These are phyloP conservation scores for Drosophila saltans DNA, from an alignment of 1,140 invertebrate genomes.

Conservation along the genomic window DNA sequence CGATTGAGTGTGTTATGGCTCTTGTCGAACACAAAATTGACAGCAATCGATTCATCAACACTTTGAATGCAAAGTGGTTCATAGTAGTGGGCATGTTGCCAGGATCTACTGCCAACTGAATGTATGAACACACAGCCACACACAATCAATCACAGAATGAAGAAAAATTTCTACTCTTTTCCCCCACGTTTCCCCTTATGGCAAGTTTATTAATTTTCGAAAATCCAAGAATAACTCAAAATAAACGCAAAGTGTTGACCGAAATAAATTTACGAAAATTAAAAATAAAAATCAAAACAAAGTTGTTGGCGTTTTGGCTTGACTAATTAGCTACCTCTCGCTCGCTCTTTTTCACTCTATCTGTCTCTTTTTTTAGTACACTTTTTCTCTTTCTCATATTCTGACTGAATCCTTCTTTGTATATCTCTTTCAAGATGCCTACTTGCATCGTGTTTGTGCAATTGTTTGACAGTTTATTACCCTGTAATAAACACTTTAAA, in stretches of 20 bases:
- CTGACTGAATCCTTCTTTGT: too few relatives aligned
- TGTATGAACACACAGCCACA: conserved; percentile 7
- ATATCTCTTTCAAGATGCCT: too few relatives aligned
- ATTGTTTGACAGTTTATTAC: too few relatives aligned
- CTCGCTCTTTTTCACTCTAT: neutral
- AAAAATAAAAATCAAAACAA: conserved; percentile 56
- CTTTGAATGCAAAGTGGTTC: conserved; percentile 15
- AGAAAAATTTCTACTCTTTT: conserved; percentile 35
- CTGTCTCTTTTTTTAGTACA: neutral
- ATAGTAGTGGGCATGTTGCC: conserved; percentile 27
- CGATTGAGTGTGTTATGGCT: conserved; percentile 34
- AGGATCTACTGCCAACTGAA: conserved; percentile 24
- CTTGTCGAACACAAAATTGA: conserved; percentile 54
- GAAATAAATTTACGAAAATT: conserved; percentile 60
- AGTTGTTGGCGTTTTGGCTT: conserved; percentile 47
- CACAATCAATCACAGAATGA: conserved; percentile 61
- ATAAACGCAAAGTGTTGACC: conserved; percentile 65
- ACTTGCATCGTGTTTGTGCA: too few relatives aligned
- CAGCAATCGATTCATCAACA: conserved; percentile 50
- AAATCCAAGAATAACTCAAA: conserved; percentile 61
- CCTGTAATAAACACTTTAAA: too few relatives aligned
- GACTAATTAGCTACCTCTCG: conserved; percentile 64
- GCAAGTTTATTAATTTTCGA: conserved; percentile 57
- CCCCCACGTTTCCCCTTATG: conserved; percentile 14
- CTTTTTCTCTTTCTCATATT: neutral